Conservation (phyloP, 2,888 invertebrate genomes). For the Orthosia gothica region DNA sequence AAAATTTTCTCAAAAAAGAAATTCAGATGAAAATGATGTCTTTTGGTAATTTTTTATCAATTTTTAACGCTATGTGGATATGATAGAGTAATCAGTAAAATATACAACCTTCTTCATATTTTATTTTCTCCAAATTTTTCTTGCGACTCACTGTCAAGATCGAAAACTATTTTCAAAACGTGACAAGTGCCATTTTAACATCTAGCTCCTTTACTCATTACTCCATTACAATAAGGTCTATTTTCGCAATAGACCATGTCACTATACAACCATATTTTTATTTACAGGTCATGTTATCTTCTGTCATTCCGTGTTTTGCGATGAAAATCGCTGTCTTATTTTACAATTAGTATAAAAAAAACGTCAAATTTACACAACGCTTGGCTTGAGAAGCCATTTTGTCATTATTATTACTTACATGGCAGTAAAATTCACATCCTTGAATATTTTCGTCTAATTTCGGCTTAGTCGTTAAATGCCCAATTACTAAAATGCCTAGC, state of each 20-base stretch:
- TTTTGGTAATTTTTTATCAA: background rate
- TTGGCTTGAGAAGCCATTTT: constrained; percentile 23
- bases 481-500: too few species aligned
- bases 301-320: constrained; percentile 1
- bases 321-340: constrained; percentile 12
- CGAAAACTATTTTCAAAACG: constrained; percentile 1
- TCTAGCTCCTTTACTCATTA: constrained; percentile 27
- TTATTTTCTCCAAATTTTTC: too few species aligned
- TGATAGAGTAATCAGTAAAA: constrained; percentile 20
- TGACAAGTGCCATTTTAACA: background rate
- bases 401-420: background rate
- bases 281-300: background rate
- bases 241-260: constrained; percentile 27
- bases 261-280: constrained; percentile 15
- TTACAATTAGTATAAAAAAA: constrained; percentile 32
- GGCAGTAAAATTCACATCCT: constrained; percentile 29
- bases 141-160: background rate
- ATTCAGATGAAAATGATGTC: background rate
- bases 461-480: too few species aligned
- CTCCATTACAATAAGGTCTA: constrained; percentile 10
- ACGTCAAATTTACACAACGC: constrained; percentile 6
- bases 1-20: constrained; percentile 4
- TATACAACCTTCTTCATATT: background rate
- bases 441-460: background rate
- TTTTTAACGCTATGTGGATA: background rate